These are phyloP conservation scores for Polyploca ridens DNA, from an alignment of 2,888 invertebrate genomes.

Conservation along the genomic window DNA sequence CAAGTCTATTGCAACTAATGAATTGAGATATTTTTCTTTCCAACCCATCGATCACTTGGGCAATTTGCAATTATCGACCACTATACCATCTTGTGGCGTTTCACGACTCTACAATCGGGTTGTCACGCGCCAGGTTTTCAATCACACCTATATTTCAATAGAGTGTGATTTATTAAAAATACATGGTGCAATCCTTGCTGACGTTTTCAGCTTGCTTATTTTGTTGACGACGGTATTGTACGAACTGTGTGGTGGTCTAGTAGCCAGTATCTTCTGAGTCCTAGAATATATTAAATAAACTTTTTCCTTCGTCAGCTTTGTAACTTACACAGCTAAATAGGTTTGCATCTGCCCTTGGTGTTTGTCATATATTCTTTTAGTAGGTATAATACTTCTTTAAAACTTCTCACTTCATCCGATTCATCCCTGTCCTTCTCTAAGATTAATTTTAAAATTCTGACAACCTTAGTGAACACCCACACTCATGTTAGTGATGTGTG, in stretches of 20 bases:
- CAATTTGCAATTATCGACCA: slow-evolving; percentile 50
- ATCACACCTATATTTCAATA: neutral
- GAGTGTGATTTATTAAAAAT: neutral
- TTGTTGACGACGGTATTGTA: too few relatives aligned
- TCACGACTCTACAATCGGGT: neutral
- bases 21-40: slow-evolving; percentile 63
- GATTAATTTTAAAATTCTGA: neutral
- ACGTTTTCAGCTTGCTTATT: neutral
- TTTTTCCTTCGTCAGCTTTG: too few relatives aligned
- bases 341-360: too few relatives aligned
- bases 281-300: too few relatives aligned
- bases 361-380: too few relatives aligned
- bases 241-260: too few relatives aligned
- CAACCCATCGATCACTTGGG: slow-evolving; percentile 53
- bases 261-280: too few relatives aligned
- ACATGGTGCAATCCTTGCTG: neutral
- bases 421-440: neutral
- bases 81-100: slow-evolving; percentile 5
- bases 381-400: neutral
- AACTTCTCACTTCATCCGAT: too few relatives aligned
- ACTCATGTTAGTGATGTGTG: slow-evolving; percentile 6
- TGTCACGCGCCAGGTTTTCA: neutral
- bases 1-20: slow-evolving; percentile 47
- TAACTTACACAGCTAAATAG: too few relatives aligned
- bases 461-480: neutral